Conservation (phyloP, 2,888 invertebrate genomes). For the Apotomis turbidana region DNA sequence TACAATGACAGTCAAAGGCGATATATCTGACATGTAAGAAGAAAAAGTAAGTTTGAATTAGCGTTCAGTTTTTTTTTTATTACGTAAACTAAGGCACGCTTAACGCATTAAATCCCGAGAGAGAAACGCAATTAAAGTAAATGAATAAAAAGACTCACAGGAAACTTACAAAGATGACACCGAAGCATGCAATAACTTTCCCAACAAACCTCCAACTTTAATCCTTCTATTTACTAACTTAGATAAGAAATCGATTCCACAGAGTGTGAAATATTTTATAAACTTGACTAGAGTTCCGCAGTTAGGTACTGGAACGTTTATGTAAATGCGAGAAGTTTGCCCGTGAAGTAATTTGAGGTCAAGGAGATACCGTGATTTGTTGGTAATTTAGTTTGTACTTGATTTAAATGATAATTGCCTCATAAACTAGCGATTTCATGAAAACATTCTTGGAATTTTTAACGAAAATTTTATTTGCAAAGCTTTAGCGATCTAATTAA, state of each 20-base stretch:
- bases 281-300: conserved; percentile 24
- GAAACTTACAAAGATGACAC: neutral
- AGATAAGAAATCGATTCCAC: conserved; percentile 23
- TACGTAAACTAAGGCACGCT: no score
- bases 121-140: neutral
- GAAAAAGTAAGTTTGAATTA: no score
- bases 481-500: neutral
- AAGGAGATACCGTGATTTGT: conserved; percentile 33
- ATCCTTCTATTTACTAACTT: conserved; percentile 22
- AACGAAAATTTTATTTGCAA: neutral
- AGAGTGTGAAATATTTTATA: conserved; percentile 32
- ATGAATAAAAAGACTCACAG: neutral
- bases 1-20: no score
- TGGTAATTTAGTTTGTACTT: conserved; percentile 23
- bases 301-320: conserved; percentile 24
- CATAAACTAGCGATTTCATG: neutral
- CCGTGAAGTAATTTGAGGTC: conserved; percentile 17
- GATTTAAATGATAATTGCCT: conserved; percentile 24
- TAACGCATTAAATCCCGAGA: no score
- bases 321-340: conserved; percentile 32
- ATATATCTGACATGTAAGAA: no score
- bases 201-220: neutral
- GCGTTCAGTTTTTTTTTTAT: no score
- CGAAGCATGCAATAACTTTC: neutral
- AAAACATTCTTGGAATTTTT: neutral